These are phyloP conservation scores for Apostichopus japonicus DNA, from an alignment of 35 echinoderm and acorn worm species.

Conservation along the genomic window DNA sequence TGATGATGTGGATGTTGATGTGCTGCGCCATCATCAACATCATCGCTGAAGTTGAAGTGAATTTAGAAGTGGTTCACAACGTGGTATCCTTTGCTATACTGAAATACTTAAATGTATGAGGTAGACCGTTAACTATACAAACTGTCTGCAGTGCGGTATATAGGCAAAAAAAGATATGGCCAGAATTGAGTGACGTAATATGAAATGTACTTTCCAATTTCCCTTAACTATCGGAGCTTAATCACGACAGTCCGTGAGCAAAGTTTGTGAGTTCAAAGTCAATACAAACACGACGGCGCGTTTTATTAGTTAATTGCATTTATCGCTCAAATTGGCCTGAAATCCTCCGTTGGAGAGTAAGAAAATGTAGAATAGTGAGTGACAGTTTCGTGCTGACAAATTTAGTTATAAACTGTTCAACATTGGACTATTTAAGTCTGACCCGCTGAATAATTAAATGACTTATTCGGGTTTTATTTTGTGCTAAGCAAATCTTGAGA, in stretches of 20 bases:
- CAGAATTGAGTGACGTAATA: background rate
- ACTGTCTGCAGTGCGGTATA: too few species aligned
- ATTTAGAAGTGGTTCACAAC: too few species aligned
- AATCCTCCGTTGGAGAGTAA: background rate
- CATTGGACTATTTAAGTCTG: background rate
- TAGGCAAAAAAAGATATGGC: too few species aligned
- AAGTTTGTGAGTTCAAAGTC: slow-evolving; percentile 37
- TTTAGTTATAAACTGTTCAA: background rate
- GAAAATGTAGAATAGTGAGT: background rate
- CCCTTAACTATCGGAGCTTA: background rate
- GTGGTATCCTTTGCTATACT: too few species aligned
- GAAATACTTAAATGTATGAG: too few species aligned
- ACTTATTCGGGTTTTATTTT: too few species aligned
- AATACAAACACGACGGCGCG: background rate
- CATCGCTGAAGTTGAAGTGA: too few species aligned
- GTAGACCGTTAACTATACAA: too few species aligned
- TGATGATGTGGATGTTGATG: too few species aligned
- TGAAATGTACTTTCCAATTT: slow-evolving; percentile 20
- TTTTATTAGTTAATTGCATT: slow-evolving; percentile 46
- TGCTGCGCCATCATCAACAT: too few species aligned
- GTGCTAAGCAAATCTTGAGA: too few species aligned
- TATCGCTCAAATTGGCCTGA: slow-evolving; percentile 38
- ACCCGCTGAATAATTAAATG: too few species aligned
- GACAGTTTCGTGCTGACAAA: slow-evolving; percentile 9
- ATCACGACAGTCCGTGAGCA: slow-evolving; percentile 23